Evolutionary conservation across 2,888 invertebrate species (phyloP).

Genomic region (Ptychoptera albimana): DNA sequence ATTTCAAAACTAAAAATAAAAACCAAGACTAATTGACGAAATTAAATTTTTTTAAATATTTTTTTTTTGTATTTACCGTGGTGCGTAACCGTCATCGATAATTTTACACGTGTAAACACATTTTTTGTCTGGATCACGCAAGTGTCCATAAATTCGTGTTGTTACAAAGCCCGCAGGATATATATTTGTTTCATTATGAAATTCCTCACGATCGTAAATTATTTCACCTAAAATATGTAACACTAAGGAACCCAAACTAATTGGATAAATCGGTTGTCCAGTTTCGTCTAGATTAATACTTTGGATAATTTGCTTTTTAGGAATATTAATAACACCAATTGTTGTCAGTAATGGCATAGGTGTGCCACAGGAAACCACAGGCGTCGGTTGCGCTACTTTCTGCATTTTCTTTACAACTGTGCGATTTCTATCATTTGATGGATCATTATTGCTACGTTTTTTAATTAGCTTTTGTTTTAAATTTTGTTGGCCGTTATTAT

Average conservation of each 20-base stretch:
- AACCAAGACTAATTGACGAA: conserved; percentile 22
- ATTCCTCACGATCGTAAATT: conserved; percentile 45
- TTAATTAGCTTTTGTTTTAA: no score
- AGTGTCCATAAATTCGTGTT: conserved; percentile 56
- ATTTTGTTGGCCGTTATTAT: no score
- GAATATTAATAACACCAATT: no score
- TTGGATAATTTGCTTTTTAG: no score
- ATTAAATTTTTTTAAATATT: conserved; percentile 20
- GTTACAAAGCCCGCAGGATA: conserved; percentile 66
- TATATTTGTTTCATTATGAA: conserved; percentile 54
- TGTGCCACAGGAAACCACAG: conserved; percentile 36
- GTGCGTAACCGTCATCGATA: conserved; percentile 50
- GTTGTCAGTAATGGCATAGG: not conserved
- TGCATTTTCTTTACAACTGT: conserved; percentile 4
- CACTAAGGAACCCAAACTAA: conserved; percentile 34
- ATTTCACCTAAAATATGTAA: conserved; percentile 65
- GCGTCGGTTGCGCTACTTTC: conserved; percentile 13
- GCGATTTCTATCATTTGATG: conserved; percentile 1
- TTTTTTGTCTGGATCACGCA: conserved; percentile 48
- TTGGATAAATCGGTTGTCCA: conserved; percentile 56
- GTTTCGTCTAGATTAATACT: conserved; percentile 32
- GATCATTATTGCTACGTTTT: not conserved
- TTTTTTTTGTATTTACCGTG: conserved; percentile 39
- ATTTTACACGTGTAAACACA: conserved; percentile 70
- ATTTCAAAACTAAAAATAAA: conserved; percentile 49